Evolutionary conservation across 2,797 vertebrate species (phyloP), one percentile per base, ranked within the genome.

Genomic region (Phoeniculus purpureus): DNA sequence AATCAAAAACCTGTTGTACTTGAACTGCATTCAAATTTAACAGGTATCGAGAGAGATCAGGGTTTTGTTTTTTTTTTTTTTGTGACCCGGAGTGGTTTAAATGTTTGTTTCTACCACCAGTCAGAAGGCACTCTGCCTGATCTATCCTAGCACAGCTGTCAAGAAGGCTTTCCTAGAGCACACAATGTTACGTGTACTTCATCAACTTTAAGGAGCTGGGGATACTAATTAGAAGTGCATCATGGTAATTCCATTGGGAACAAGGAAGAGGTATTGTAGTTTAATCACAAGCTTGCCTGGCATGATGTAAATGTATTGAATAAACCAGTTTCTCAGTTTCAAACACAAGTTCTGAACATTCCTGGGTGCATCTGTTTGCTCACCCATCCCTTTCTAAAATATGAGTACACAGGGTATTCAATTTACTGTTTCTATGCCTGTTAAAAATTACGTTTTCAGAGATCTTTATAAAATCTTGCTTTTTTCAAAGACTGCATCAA

Each of bases 51-150:
- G 90, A 96, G 86, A 81, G 82, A 85, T 86, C 73, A 16, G 43
- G 43, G 43, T 88, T 71, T 74, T 93, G 43, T 88, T 71, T 74
- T 93, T 92, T 62, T 71, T 74, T 93, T 92, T 60, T 80, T 76
- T 59, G 40, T 82, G 70, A 78, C 51, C 29, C 45, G 34, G 6
- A 60, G 89, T 92, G 10, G 61, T 79, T 72, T 62, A 81, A 71
- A 77, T 47, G 86, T 65, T 81, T 65, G 6, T 75, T 87, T 78
- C 64, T 65, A 14, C 60, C n/a, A 18, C 47, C 61, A 71, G 66
- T 80, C 54, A 54, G 47, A 81, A 94, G 51, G 47, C 29, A 4
- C 55, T 85, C 58, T 45, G n/a, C 62, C 79, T 75, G 89, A 56
- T 56, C 25, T 61, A 17, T 52, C 79, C 52, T 43, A 47, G 20